A percentile compares a stretch with the other conserved stretches of the same genome.
Conservation (phyloP, 1,140 invertebrate species). For the Ceratoteleas bidentatus region DNA sequence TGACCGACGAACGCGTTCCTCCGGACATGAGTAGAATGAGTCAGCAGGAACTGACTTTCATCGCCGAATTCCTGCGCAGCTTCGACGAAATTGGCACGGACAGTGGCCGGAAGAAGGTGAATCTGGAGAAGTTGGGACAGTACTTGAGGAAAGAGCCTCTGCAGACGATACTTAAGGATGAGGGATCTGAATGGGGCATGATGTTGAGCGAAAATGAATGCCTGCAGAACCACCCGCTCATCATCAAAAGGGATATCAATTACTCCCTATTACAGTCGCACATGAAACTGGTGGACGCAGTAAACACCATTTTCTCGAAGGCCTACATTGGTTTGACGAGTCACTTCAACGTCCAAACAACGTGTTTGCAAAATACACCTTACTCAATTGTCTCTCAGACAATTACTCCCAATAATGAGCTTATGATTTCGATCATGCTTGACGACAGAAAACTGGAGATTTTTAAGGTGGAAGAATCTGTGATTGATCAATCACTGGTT, state of each 20-base stretch:
- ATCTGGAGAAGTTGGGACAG: constrained; percentile 94
- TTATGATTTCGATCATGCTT: constrained; percentile 71
- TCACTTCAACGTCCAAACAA: constrained; percentile 81
- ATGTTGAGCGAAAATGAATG: constrained; percentile 88
- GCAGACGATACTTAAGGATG: constrained; percentile 73
- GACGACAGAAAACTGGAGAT: constrained; percentile 67
- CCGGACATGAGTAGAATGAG: constrained; percentile 90
- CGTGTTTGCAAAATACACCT: constrained; percentile 55
- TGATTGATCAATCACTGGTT: constrained; percentile 42
- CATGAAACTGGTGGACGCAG: constrained; percentile 85
- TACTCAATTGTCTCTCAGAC: constrained; percentile 70
- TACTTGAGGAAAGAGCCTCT: constrained; percentile 87
- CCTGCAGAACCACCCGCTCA: constrained; percentile 85
- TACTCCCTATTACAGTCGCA: constrained; percentile 92
- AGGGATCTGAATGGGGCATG: constrained; percentile 86
- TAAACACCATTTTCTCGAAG: constrained; percentile 87
- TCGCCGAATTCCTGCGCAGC: constrained; percentile 94
- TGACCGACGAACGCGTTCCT: constrained; percentile 91
- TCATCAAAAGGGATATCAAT: constrained; percentile 88
- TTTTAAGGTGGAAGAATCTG: constrained; percentile 70
- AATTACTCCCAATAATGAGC: constrained; percentile 70
- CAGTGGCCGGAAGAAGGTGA: constrained; percentile 85
- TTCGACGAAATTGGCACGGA: constrained; percentile 86
- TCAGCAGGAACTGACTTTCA: constrained; percentile 93
- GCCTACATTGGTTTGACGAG: constrained; percentile 85